Base-by-base conservation (phyloP, 2,113 vertebrate genomes). In the Platycercus adscitus region DNA sequence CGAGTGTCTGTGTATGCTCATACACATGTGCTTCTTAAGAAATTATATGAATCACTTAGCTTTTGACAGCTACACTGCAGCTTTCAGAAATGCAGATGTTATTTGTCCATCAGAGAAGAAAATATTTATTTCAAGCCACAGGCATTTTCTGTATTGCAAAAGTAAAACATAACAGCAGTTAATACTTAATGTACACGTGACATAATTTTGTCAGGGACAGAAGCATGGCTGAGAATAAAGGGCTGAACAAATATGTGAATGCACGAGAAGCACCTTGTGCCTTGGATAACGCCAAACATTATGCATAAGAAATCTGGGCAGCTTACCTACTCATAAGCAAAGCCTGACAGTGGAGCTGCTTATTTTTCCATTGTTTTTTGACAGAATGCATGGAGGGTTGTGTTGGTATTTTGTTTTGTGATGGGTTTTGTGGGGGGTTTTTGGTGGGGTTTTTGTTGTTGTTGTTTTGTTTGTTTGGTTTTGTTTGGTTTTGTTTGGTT, bases 21-120 rank as follows among this genome's bases (percentile, higher is more conserved):
- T 70, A 80, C 73, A 87, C 86, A 95, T 80, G 93, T 97, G 88
- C 69, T 81, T 52, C 91, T 90, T 93, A 85, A 85, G 93, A 92
- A 97, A 97, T 96, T 69, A 89, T 68, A 41, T 92, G 89, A 94
- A 90, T 96, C 71, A 18, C 91, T 97, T 96, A 66, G 86, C 88
- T 95, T 70, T 86, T 96, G 92, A 96, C 93, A 98, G 92, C 77
- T 92, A 79, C 50, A 55, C 93, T 79, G 86, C 89, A 96, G 92
- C 88, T 95, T 95, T 97, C 89, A 94, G 68, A 92, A 95, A 78
- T 96, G 81, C 97, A 98, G 97, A 97, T 98, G 92, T 97, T 97
- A 96, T 97, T 97, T 97, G 97, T 97, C 97, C 96, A 95, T 97
- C 96, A 96, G 82, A 91, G 97, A 97, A 84, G 93, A 97, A 98